These are phyloP conservation scores for Eristalis arbustorum DNA, from an alignment of 2,888 invertebrate species.

Conservation along the genomic window DNA sequence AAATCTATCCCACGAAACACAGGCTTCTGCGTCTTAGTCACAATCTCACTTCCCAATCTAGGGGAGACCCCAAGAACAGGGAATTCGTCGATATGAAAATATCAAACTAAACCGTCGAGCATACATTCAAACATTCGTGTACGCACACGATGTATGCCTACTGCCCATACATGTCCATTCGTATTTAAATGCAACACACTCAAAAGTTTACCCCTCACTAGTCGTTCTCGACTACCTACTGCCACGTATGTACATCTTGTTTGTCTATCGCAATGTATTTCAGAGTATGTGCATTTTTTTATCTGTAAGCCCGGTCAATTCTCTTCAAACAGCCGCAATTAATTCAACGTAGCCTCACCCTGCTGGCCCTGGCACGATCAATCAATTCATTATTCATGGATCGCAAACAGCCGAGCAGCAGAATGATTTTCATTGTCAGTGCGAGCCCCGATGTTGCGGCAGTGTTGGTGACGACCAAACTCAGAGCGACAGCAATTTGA, in stretches of 20 bases:
- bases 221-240: too few relatives aligned
- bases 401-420: conserved; percentile 33
- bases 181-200: neutral
- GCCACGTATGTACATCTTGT: neutral
- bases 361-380: conserved; percentile 12
- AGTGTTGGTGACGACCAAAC: conserved; percentile 24
- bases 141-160: neutral
- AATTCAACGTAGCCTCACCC: conserved; percentile 52
- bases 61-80: too few relatives aligned
- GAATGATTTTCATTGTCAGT: neutral
- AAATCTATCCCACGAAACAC: too few relatives aligned
- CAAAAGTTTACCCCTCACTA: neutral
- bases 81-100: too few relatives aligned
- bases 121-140: neutral
- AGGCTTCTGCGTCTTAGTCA: too few relatives aligned
- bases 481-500: conserved; percentile 23
- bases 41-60: too few relatives aligned
- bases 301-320: conserved; percentile 62
- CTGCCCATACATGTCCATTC: neutral
- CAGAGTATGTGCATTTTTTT: conserved; percentile 12
- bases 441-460: conserved; percentile 4
- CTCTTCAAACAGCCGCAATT: conserved; percentile 36
- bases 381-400: conserved; percentile 47
- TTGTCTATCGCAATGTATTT: neutral
- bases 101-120: too few relatives aligned